Evolutionary conservation across 1,140 invertebrate genomes (phyloP), one percentile per base, ranked within the genome.

Genomic region (Dendroctonus valens): DNA sequence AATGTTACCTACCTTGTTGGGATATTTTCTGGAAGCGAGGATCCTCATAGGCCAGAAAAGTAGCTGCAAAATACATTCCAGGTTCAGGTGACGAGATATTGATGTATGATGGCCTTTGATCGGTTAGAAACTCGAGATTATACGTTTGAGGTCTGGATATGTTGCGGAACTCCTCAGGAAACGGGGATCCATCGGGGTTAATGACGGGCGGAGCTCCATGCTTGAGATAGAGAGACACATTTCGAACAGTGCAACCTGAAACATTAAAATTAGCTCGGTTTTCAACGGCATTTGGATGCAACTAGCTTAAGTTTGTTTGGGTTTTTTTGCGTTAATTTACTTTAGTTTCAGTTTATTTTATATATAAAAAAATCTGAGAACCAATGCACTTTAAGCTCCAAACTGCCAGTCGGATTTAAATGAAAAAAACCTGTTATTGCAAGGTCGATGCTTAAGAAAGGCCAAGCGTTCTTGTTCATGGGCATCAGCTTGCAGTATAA

Each of bases 51-150:
- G 87, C 84, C 62, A 91, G 80, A 78, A 91, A 92, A 6, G 87
- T 88, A 40, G 90, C 83, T 0, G 86, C 88, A 79, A 88, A 93
- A 89, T 91, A 94, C 71, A 87, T 86, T 3, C 91, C 91, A 0
- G 90, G 83, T 7, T 84, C 78, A 0, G 91, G 91, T 50, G 84
- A 84, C 11, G 82, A 79, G 11, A 88, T 81, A 65, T 79, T 82
- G 41, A 87, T 79, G 64, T 78, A 79, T 44, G 82, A 78, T 69
- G 81, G 77, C 57, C 74, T 76, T 46, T 81, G 82, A 73, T 83
- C 77, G 59, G 80, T 86, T 44, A 73, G 74, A 71, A 83, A 82
- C 54, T 81, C 78, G 15, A 81, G 68, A 67, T 73, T 77, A 59
- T 73, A 78, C 66, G 73, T 73, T 63, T 70, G 72, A 53, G 69